Evolutionary conservation across 1,140 invertebrate species (phyloP).

Genomic region (Fopius arisanus): DNA sequence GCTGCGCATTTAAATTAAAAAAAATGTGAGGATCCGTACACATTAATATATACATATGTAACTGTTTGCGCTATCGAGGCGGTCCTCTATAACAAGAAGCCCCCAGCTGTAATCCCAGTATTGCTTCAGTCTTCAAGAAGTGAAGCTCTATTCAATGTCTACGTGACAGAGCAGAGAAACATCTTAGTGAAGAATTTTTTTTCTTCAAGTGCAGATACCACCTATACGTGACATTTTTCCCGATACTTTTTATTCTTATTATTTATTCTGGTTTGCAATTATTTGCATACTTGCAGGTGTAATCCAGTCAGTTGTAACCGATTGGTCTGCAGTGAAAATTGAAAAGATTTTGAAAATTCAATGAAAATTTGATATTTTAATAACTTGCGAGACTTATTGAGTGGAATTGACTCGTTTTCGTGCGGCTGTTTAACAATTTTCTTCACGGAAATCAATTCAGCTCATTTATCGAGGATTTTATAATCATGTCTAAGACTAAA

Average conservation of each 20-base stretch:
- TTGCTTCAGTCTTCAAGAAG: conserved; percentile 46
- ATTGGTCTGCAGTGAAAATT: not conserved
- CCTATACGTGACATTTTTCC: no score
- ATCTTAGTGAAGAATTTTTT: no score
- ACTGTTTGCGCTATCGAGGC: not conserved
- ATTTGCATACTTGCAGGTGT: conserved; percentile 1
- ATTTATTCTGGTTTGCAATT: conserved; percentile 3
- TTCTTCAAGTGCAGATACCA: no score
- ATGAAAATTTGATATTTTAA: no score
- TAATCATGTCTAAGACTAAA: conserved; percentile 63
- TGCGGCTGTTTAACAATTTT: no score
- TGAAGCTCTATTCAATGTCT: conserved; percentile 32
- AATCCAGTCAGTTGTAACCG: not conserved
- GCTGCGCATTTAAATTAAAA: conserved; percentile 36
- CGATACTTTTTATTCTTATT: not conserved
- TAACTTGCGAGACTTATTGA: no score
- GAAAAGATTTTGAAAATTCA: not conserved
- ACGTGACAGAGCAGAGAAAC: no score
- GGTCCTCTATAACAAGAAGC: conserved; percentile 18
- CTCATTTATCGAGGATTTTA: not conserved
- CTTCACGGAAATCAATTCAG: not conserved
- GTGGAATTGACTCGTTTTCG: not conserved
- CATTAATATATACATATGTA: not conserved
- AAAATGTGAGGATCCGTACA: no score
- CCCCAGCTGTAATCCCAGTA: conserved; percentile 37